These are phyloP conservation scores for Lampris megalopsis DNA, from an alignment of 2,113 vertebrate genomes.

Conservation along the genomic window DNA sequence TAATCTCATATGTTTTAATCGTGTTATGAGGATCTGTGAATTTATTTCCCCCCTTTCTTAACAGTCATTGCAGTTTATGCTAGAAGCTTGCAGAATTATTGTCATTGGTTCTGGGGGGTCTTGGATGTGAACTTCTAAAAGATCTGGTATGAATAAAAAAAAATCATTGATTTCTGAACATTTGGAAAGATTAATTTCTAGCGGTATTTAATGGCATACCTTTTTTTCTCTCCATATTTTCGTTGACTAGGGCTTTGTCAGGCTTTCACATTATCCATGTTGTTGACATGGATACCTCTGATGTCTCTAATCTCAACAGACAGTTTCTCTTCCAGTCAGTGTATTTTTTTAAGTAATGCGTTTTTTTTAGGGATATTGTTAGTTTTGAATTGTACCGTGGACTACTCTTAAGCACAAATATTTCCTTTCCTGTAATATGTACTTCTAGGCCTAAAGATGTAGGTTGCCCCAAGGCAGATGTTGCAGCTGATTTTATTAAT, in stretches of 20 bases:
- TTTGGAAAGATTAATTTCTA: not conserved
- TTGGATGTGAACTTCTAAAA: conserved; percentile 97
- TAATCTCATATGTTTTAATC: not conserved
- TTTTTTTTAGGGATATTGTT: not conserved
- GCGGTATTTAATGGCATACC: not conserved
- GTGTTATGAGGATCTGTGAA: too few species aligned
- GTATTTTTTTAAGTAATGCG: too few species aligned
- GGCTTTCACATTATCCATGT: conserved; percentile 93
- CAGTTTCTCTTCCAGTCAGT: conserved; percentile 95
- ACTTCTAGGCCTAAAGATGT: conserved; percentile 89
- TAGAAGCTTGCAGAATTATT: conserved; percentile 94
- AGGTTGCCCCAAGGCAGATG: conserved; percentile 91
- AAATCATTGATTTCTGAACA: not conserved
- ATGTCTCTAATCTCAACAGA: conserved; percentile 94
- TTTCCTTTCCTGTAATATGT: conserved; percentile 10
- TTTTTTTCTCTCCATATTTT: not conserved
- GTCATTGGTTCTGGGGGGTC: conserved; percentile 94
- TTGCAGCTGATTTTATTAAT: conserved; percentile 94
- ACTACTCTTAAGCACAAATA: not conserved
- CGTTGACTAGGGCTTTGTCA: conserved; percentile 86
- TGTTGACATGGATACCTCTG: conserved; percentile 96
- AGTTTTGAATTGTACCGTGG: not conserved
- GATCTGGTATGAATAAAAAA: conserved; percentile 86
- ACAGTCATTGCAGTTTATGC: conserved; percentile 92
- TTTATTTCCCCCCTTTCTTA: conserved; percentile 48